Conservation (phyloP, 2,797 vertebrate species). For the Pseudochirops cupreus region DNA sequence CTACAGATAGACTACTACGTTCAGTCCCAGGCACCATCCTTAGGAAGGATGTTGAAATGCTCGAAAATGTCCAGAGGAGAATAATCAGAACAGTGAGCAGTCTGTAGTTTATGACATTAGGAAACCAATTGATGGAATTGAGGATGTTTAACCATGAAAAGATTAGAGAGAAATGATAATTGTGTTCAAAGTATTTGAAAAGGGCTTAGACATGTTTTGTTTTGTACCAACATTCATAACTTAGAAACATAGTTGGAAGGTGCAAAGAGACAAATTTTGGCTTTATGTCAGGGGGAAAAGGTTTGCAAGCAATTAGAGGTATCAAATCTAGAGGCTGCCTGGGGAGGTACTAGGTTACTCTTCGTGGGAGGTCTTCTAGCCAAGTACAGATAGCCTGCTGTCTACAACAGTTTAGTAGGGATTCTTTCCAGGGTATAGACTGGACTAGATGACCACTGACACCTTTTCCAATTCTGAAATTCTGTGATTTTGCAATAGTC, state of each 20-base stretch:
- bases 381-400: background rate
- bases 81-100: background rate
- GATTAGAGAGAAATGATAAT: background rate
- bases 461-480: background rate
- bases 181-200: no score
- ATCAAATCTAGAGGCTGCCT: background rate
- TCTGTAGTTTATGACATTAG: background rate
- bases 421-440: background rate
- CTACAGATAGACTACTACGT: background rate
- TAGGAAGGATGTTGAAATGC: background rate
- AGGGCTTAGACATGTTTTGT: background rate
- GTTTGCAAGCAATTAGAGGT: background rate
- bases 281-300: background rate
- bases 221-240: background rate
- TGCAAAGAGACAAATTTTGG: background rate
- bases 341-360: background rate
- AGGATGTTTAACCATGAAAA: background rate
- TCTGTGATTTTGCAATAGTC: background rate
- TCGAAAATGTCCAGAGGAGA: background rate
- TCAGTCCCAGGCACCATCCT: background rate
- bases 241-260: background rate
- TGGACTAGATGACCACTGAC: background rate
- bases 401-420: background rate
- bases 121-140: background rate
- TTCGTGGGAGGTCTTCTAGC: background rate